A percentile compares a stretch with the other conserved stretches of the same genome.
Evolutionary conservation across 2,888 invertebrate genomes (phyloP).

Genomic region (Tolmerus cingulatus): DNA sequence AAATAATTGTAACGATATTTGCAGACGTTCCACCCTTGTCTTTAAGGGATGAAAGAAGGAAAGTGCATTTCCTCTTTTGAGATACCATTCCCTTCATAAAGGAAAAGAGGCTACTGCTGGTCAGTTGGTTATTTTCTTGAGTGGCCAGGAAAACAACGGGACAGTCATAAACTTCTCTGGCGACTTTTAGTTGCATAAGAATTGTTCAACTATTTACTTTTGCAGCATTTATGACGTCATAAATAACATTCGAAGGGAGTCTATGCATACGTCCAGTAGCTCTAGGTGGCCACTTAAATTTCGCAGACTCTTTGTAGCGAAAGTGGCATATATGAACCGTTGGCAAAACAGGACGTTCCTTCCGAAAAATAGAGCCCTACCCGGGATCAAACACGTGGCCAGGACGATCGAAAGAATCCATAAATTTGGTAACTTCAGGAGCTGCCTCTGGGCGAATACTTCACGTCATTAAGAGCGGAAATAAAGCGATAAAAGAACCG

Average conservation of each 20-base stretch:
- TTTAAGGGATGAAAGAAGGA: neutral
- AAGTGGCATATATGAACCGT: neutral
- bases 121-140: neutral
- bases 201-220: neutral
- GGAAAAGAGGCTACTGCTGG: neutral
- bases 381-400: neutral
- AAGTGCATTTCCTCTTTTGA: neutral
- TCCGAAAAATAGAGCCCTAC: neutral
- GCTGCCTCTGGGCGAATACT: neutral
- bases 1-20: neutral
- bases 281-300: slow-evolving; percentile 4
- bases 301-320: neutral
- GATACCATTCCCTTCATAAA: neutral
- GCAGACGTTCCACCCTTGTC: neutral
- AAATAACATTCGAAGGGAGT: neutral
- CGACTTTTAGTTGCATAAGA: neutral
- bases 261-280: neutral
- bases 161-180: neutral
- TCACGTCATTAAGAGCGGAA: slow-evolving; percentile 29
- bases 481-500: slow-evolving; percentile 25
- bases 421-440: neutral
- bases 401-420: neutral
- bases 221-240: neutral
- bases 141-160: neutral
- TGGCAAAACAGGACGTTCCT: neutral